A percentile compares a stretch with the other conserved stretches of the same genome.
These are phyloP conservation scores for Sapayoa aenigma DNA, from an alignment of 2,113 vertebrate genomes.

Conservation along the genomic window DNA sequence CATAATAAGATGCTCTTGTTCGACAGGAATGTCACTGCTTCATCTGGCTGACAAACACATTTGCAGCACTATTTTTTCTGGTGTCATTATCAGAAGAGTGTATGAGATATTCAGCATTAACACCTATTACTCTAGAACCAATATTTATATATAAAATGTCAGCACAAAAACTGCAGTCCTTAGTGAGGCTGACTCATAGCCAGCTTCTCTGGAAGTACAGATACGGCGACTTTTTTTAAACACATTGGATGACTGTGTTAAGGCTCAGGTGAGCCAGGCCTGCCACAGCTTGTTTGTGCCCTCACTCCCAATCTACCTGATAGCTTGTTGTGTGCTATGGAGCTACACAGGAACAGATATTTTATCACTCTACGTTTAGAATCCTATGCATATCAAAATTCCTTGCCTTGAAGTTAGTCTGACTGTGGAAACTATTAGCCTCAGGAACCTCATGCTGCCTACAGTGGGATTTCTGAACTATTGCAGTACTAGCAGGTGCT, in stretches of 20 bases:
- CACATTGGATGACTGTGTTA: not conserved
- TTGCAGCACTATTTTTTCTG: not conserved
- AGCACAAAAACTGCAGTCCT: not conserved
- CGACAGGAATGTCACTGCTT: not conserved
- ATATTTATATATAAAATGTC: not conserved
- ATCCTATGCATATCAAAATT: not conserved
- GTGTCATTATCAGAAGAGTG: not conserved
- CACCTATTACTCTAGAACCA: not conserved
- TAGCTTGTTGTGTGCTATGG: not conserved
- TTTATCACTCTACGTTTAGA: not conserved
- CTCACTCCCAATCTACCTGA: not conserved
- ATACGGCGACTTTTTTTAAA: not conserved
- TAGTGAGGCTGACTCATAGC: not conserved
- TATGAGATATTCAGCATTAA: not conserved
- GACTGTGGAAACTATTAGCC: not conserved
- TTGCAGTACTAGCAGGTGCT: not conserved
- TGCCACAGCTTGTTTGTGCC: not conserved
- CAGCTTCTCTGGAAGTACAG: not conserved
- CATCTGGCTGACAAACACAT: not conserved
- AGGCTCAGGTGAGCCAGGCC: not conserved
- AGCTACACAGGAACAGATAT: not conserved
- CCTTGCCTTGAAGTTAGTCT: not conserved
- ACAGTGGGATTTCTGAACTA: not conserved
- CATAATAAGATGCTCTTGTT: not conserved
- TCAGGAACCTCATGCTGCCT: not conserved